phyloP scores from a whole-genome alignment of 2,113 vertebrate species.

The Sclerurus mexicanus region DNA sequence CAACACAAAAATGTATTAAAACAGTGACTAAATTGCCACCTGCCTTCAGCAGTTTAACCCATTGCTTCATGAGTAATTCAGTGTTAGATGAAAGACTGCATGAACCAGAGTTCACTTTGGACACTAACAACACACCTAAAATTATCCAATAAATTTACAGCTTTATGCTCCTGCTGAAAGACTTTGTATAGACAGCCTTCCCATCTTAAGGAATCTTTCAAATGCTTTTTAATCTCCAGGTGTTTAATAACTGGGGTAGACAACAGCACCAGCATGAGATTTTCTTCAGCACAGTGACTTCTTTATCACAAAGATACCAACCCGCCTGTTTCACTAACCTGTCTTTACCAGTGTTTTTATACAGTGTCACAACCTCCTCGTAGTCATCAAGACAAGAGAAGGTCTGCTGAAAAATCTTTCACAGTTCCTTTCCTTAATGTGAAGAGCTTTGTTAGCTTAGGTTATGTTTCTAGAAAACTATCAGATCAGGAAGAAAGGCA shows the following conservation, averaged over 20 bases:
- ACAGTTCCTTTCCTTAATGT: not conserved
- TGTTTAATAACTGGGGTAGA: not conserved
- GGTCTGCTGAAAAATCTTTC: not conserved
- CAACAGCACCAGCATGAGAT: not conserved
- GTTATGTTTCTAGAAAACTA: not conserved
- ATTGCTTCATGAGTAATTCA: slow-evolving; percentile 22
- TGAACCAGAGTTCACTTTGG: not conserved
- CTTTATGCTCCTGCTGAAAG: not conserved
- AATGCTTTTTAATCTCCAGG: not conserved
- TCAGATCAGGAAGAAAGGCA: not conserved
- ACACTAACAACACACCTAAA: not conserved
- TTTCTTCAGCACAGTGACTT: not conserved
- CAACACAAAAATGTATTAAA: not conserved
- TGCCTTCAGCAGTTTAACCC: slow-evolving; percentile 1
- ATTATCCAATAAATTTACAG: not conserved
- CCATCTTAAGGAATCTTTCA: not conserved
- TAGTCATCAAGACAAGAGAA: not conserved
- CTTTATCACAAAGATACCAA: not conserved
- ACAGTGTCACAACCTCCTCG: not conserved
- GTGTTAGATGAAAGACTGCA: not conserved
- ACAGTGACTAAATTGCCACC: not conserved
- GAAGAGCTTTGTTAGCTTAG: not conserved
- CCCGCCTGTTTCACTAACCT: not conserved
- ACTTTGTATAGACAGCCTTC: not conserved
- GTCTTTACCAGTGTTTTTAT: not conserved